Evolutionary conservation across 2,888 invertebrate species (phyloP).

Genomic region (Beris morrisii): DNA sequence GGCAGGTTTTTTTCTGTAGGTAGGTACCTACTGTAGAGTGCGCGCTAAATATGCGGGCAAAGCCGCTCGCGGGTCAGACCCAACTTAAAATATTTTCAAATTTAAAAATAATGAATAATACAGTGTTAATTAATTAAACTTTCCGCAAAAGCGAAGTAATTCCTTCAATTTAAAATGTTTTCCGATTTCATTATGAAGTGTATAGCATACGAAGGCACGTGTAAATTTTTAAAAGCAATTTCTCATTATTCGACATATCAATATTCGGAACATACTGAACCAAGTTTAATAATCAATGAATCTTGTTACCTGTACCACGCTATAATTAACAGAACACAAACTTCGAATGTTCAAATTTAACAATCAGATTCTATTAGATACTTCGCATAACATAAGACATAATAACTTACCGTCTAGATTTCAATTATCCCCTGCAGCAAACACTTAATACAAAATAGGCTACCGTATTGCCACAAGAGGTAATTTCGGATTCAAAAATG

Average conservation of each 20-base stretch:
- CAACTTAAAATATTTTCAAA: too few relatives aligned
- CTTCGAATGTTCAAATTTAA: not conserved
- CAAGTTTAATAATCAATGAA: conserved; percentile 17
- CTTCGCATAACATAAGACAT: not conserved
- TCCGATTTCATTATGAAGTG: too few relatives aligned
- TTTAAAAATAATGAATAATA: too few relatives aligned
- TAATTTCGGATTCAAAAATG: conserved; percentile 19
- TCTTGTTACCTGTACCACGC: conserved; percentile 23
- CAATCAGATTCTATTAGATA: conserved; percentile 6
- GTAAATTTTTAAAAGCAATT: not conserved
- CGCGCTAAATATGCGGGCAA: too few relatives aligned
- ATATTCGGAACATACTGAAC: not conserved
- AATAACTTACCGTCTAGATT: conserved; percentile 19
- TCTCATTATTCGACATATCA: not conserved
- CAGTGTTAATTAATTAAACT: too few relatives aligned
- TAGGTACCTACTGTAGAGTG: too few relatives aligned
- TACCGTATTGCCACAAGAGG: conserved; percentile 21
- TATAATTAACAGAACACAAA: conserved; percentile 27
- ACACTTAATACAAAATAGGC: conserved; percentile 13
- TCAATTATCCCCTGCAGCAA: conserved; percentile 26
- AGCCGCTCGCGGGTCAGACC: too few relatives aligned
- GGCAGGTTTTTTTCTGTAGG: too few relatives aligned
- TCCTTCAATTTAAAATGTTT: too few relatives aligned
- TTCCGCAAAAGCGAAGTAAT: too few relatives aligned
- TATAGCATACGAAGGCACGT: too few relatives aligned